These are phyloP conservation scores for Melanotaenia maccullochi DNA, from an alignment of 2,797 vertebrate genomes.

Conservation along the genomic window DNA sequence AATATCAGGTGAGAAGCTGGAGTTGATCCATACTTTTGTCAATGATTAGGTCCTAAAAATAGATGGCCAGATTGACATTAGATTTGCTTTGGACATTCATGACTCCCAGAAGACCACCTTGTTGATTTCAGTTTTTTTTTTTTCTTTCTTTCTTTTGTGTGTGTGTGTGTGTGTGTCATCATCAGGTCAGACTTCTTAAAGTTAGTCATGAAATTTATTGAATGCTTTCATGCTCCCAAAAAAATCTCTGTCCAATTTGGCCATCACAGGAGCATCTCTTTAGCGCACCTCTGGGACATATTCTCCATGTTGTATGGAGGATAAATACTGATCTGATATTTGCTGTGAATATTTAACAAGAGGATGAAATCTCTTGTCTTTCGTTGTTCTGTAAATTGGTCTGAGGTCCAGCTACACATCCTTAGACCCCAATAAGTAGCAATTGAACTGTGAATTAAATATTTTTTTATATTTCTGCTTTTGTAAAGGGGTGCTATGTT, in stretches of 20 bases:
- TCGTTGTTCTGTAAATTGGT: not conserved
- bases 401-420: not conserved
- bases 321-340: not conserved
- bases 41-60: slow-evolving; percentile 2
- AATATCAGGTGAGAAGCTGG: not conserved
- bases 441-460: slow-evolving; percentile 19
- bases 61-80: not conserved
- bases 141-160: no score
- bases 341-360: not conserved
- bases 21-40: not conserved
- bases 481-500: not conserved
- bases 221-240: not conserved
- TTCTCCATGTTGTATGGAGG: not conserved
- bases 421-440: not conserved
- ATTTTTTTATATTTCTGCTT: slow-evolving; percentile 10
- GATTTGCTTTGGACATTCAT: not conserved
- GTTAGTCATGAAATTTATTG: not conserved
- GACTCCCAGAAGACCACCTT: not conserved
- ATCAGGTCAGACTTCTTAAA: slow-evolving; percentile 1
- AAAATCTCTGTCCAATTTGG: not conserved
- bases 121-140: not conserved
- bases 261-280: not conserved
- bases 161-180: not conserved
- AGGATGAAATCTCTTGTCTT: not conserved
- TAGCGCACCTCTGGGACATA: not conserved